Conservation (phyloP, 1,140 invertebrate species). For the Drosophila truncata region DNA sequence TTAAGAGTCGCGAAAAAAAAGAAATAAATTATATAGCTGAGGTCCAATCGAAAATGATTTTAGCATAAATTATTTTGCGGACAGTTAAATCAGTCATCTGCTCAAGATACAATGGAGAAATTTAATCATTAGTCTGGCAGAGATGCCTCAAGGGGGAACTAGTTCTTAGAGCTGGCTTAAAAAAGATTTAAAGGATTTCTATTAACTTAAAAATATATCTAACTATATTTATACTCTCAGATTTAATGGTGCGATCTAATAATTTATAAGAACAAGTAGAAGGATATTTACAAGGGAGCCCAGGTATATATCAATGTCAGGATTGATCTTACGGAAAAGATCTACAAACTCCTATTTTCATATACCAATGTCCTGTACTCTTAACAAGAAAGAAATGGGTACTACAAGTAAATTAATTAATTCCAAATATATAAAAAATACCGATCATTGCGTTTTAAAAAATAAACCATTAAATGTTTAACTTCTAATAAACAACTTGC, state of each 20-base stretch:
- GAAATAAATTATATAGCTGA: slow-evolving; percentile 16
- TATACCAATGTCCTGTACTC: too few species aligned
- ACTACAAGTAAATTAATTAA: neutral
- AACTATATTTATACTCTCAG: too few species aligned
- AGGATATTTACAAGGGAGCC: neutral
- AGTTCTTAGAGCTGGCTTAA: slow-evolving; percentile 2
- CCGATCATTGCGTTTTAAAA: neutral
- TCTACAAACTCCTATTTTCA: too few species aligned
- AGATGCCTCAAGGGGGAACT: slow-evolving; percentile 18
- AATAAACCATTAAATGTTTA: neutral
- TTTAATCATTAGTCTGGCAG: neutral
- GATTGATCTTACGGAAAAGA: neutral
- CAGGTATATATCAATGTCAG: neutral
- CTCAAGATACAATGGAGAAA: slow-evolving; percentile 9
- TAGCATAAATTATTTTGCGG: slow-evolving; percentile 30
- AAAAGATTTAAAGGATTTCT: neutral
- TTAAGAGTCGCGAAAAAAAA: slow-evolving; percentile 17
- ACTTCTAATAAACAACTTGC: neutral
- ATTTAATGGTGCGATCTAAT: neutral
- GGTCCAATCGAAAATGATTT: slow-evolving; percentile 2
- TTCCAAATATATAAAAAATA: neutral
- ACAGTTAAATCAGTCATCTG: slow-evolving; percentile 36
- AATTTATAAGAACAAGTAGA: neutral
- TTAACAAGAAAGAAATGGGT: too few species aligned
- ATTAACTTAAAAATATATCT: neutral